Base-by-base conservation (phyloP, 2,888 invertebrate species). In the Perizoma affinitatum region DNA sequence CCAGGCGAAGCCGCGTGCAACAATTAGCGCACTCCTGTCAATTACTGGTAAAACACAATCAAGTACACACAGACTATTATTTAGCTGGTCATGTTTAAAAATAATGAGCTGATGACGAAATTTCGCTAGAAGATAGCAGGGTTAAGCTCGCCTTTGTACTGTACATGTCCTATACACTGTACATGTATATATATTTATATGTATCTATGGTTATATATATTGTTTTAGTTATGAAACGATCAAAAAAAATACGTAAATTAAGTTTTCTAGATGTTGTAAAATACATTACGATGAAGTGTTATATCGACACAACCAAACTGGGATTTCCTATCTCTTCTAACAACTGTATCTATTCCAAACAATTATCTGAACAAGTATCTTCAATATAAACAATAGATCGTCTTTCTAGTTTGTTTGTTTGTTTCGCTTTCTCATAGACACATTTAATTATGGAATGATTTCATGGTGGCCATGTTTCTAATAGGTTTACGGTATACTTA, bases 361-460 rank as follows among this genome's bases (percentile, higher is more conserved):
- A 54, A 65, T 57, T 38, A 54, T 56, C 59, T 58, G 49, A 45
- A 11, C 41, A 63, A 63, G 65, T 63, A 61, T 55, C 59, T 55
- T 48, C 5, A 55, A 46, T 47, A 9, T 9, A 56, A 51, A 54
- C 51, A 58, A 58, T 47, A 56, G n/a, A n/a, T n/a, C n/a, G 49
- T 44, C 54, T 66, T 54, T 61, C 58, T 51, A 44, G 56, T 46
- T 47, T 57, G 60, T 55, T 22, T 58, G 45, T 61, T 51, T 54
- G 62, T 58, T 49, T 61, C 54, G 65, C 69, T 69, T 69, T 69
- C 69, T 54, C 63, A 47, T 40, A 11, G 7, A 47, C 34, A 36
- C 68, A 65, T 66, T 63, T 63, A 44, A 65, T 59, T 49, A 42
- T 57, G 34, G 42, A 48, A 56, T 62, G 54, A 57, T 65, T 66